Evolutionary conservation across 2,888 invertebrate species (phyloP).

Genomic region (Drosophila trichaetosa): DNA sequence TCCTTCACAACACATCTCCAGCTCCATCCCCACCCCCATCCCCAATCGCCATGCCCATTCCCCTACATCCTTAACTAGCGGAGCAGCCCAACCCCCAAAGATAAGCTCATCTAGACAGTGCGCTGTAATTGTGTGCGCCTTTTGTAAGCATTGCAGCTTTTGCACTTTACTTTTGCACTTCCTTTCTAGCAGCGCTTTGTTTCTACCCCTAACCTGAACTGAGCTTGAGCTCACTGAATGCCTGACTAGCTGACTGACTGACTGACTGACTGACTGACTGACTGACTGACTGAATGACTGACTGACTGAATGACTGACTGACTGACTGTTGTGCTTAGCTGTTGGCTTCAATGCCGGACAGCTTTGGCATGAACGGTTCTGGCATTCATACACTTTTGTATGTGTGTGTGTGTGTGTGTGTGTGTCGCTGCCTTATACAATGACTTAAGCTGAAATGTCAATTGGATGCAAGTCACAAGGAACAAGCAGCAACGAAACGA

Average conservation of each 20-base stretch:
- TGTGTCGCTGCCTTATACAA: constrained; percentile 67
- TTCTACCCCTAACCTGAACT: not conserved
- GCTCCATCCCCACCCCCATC: not conserved
- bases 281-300: not conserved
- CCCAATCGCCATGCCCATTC: not conserved
- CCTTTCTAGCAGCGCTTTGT: constrained; percentile 70
- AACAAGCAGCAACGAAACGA: constrained; percentile 36
- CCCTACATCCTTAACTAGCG: not conserved
- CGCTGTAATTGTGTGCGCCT: constrained; percentile 70
- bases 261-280: constrained; percentile 27
- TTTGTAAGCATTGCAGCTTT: constrained; percentile 75
- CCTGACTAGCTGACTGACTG: not conserved
- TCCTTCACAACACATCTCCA: constrained; percentile 5
- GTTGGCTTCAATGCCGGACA: constrained; percentile 66
- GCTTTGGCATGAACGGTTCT: constrained; percentile 54
- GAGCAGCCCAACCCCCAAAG: not conserved
- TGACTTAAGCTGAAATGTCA: constrained; percentile 80
- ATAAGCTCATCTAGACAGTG: constrained; percentile 16
- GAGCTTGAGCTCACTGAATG: constrained; percentile 26
- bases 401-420: constrained; percentile 28
- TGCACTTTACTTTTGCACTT: constrained; percentile 73
- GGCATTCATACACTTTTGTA: constrained; percentile 44
- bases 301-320: not conserved
- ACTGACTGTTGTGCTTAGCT: constrained; percentile 16
- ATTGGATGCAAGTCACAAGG: constrained; percentile 70